Percentiles rank a stretch among this genome's conserved stretches.
These are phyloP conservation scores for Caenorhabditis sp. DNA, from an alignment of 2,888 invertebrate genomes.

Conservation along the genomic window DNA sequence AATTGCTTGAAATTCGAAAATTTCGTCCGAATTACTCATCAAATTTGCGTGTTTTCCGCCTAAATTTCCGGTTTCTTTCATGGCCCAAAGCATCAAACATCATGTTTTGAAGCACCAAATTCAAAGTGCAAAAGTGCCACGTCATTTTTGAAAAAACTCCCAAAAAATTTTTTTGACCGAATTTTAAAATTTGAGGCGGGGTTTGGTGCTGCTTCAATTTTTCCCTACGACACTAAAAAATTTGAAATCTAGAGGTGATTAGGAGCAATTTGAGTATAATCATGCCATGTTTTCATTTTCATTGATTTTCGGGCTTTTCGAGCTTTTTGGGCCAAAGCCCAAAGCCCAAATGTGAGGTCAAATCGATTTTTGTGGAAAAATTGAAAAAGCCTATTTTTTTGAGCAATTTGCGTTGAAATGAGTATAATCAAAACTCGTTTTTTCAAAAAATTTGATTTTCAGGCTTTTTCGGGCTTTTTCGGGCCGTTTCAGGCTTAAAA, in stretches of 20 bases:
- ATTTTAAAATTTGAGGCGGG: background rate
- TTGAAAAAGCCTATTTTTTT: no score
- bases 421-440: no score
- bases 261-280: background rate
- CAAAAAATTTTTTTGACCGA: no score
- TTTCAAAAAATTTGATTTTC: no score
- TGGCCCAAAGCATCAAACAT: slow-evolving; percentile 32
- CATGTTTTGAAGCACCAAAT: slow-evolving; percentile 11
- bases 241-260: background rate
- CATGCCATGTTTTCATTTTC: background rate
- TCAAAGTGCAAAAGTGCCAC: slow-evolving; percentile 20
- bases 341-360: background rate
- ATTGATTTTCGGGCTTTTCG: background rate
- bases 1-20: no score
- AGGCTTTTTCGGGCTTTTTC: background rate
- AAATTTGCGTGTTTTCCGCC: slow-evolving; percentile 40
- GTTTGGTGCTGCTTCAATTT: background rate
- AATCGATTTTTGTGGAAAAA: background rate
- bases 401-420: no score
- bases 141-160: slow-evolving; percentile 15
- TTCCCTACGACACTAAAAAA: background rate
- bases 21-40: slow-evolving; percentile 15
- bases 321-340: background rate
- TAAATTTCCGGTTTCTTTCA: slow-evolving; percentile 39
- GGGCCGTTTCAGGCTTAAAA: no score